phyloP scores from a whole-genome alignment of 1,140 invertebrate genomes.

The Psilanteris sp. region DNA sequence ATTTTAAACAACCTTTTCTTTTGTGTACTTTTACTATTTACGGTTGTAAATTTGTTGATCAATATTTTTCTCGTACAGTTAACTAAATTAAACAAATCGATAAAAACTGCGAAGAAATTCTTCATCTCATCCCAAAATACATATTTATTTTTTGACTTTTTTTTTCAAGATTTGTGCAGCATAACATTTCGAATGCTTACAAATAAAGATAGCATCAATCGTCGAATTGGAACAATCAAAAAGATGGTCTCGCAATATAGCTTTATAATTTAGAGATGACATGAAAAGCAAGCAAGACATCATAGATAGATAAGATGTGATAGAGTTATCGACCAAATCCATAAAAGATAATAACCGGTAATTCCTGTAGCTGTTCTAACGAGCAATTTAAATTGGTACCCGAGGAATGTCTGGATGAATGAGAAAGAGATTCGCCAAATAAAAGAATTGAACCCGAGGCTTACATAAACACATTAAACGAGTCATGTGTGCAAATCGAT shows the following conservation, averaged over 20 bases:
- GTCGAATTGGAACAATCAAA: slow-evolving; percentile 37
- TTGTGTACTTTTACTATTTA: too few species aligned
- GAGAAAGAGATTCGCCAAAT: slow-evolving; percentile 55
- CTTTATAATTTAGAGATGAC: slow-evolving; percentile 46
- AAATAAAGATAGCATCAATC: slow-evolving; percentile 19
- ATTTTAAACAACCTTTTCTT: too few species aligned
- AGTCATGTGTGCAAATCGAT: slow-evolving; percentile 45
- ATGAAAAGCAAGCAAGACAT: slow-evolving; percentile 55
- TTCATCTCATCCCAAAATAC: too few species aligned
- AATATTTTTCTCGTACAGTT: too few species aligned
- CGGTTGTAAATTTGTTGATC: too few species aligned
- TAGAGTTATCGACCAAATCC: slow-evolving; percentile 65
- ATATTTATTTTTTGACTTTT: neutral
- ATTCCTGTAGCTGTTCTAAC: slow-evolving; percentile 57
- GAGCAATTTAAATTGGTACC: slow-evolving; percentile 64
- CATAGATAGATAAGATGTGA: slow-evolving; percentile 54
- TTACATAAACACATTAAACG: slow-evolving; percentile 54
- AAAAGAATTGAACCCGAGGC: slow-evolving; percentile 32
- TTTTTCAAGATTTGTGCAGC: neutral
- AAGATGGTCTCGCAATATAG: slow-evolving; percentile 10
- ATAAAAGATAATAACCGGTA: slow-evolving; percentile 66
- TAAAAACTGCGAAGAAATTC: too few species aligned
- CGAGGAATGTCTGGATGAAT: slow-evolving; percentile 47
- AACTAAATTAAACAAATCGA: too few species aligned
- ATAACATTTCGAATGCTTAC: neutral